A percentile compares a stretch with the other conserved stretches of the same genome.
These are phyloP conservation scores for Myiozetetes cayanensis DNA, from an alignment of 2,113 vertebrate genomes.

Conservation along the genomic window DNA sequence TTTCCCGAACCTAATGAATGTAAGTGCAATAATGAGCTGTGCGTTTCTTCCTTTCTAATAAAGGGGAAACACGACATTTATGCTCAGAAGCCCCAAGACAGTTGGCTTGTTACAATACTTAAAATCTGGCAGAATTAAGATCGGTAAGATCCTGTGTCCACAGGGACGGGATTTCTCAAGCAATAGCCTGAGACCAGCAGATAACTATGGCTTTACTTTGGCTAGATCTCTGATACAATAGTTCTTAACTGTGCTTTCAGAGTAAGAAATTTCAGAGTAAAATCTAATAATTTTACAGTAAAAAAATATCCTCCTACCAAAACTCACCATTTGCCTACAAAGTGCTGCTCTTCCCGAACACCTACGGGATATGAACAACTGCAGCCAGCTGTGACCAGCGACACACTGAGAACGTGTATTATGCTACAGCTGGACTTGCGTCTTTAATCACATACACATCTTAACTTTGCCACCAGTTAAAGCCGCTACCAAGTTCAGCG, in stretches of 20 bases:
- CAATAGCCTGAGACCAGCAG: background rate
- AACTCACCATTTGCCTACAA: background rate
- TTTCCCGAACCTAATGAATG: background rate
- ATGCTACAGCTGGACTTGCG: accelerated
- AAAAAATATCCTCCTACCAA: background rate
- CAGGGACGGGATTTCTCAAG: background rate
- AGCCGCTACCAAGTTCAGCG: background rate
- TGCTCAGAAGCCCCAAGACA: background rate
- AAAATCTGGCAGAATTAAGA: background rate
- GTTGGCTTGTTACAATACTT: background rate
- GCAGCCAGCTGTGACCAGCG: background rate
- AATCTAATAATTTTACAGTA: background rate
- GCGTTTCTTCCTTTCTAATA: background rate
- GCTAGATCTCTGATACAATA: background rate
- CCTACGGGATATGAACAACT: accelerated
- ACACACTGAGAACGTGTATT: accelerated
- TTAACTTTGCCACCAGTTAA: background rate
- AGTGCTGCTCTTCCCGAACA: background rate
- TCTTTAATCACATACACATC: background rate
- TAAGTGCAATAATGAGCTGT: background rate
- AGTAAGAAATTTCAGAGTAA: background rate
- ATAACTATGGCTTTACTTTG: background rate
- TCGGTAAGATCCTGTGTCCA: accelerated
- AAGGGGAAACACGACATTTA: background rate
- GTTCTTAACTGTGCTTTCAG: background rate